Conservation (phyloP, 2,113 vertebrate species). For the Oreochromis aureus region DNA sequence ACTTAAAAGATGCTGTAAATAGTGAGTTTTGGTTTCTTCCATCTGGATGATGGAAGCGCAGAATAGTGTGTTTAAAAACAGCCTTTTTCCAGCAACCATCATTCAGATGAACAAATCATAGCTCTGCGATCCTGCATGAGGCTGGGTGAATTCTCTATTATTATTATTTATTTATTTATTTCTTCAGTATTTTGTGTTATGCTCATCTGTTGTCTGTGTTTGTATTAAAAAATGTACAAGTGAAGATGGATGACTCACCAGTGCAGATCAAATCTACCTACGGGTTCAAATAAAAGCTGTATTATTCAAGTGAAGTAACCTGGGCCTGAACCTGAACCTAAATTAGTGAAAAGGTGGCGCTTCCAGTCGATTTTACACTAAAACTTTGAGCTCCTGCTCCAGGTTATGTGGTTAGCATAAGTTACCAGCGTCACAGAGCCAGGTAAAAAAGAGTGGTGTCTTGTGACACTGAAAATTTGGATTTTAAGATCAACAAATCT, state of each 20-base stretch:
- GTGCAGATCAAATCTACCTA: not conserved
- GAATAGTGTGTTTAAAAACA: not conserved
- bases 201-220: not conserved
- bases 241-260: not conserved
- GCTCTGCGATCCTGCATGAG: not conserved
- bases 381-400: not conserved
- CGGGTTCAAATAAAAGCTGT: not conserved
- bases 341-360: not conserved
- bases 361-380: not conserved
- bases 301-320: not conserved
- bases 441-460: not conserved
- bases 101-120: not conserved
- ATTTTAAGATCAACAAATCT: not conserved
- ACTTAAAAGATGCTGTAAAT: not conserved
- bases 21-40: not conserved
- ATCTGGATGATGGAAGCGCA: not conserved
- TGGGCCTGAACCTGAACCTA: not conserved
- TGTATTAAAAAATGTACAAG: not conserved
- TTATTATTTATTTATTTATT: not conserved
- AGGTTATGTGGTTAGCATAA: not conserved
- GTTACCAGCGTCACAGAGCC: not conserved
- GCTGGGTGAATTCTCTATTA: not conserved
- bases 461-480: not conserved
- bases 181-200: not conserved
- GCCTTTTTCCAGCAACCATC: not conserved